Conservation (phyloP, 2,888 invertebrate species). For the Drosophila longiperda region DNA sequence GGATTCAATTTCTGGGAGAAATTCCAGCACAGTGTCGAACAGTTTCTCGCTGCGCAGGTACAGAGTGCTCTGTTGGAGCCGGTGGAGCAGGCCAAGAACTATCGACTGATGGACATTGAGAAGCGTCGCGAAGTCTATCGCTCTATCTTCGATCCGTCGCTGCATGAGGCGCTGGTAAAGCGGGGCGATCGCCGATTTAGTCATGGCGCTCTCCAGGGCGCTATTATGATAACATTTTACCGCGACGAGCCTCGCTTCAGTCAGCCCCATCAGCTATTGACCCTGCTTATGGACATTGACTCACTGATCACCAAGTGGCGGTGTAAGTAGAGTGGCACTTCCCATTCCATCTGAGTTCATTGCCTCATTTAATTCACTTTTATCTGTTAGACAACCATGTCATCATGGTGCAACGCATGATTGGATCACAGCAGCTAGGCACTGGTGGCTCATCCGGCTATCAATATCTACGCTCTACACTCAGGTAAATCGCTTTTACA, state of each 20-base stretch:
- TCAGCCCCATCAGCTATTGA: constrained; percentile 97
- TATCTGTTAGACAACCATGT: constrained; percentile 95
- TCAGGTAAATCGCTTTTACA: constrained; percentile 89
- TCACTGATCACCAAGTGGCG: constrained; percentile 99
- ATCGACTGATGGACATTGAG: constrained; percentile 90
- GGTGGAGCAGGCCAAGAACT: constrained; percentile 88
- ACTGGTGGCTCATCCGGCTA: constrained; percentile 99
- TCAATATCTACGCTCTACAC: constrained; percentile 97
- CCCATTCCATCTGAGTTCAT: neutral
- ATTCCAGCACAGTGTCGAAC: constrained; percentile 90
- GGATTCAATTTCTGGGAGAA: constrained; percentile 98
- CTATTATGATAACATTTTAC: constrained; percentile 98
- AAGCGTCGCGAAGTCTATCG: constrained; percentile 94
- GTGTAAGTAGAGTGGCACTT: constrained; percentile 88
- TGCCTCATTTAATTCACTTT: constrained; percentile 25
- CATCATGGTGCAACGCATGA: constrained; percentile 99
- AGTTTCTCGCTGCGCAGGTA: constrained; percentile 89
- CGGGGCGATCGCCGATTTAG: constrained; percentile 92
- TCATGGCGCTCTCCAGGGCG: constrained; percentile 97
- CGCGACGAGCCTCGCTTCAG: constrained; percentile 98
- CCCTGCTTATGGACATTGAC: constrained; percentile 98
- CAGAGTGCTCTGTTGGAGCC: constrained; percentile 86
- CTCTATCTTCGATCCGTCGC: constrained; percentile 93
- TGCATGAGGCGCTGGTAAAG: constrained; percentile 92
- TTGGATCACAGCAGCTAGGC: constrained; percentile 97